Base-by-base conservation (phyloP, 2,888 invertebrate species). In the Drosophila borealis region DNA sequence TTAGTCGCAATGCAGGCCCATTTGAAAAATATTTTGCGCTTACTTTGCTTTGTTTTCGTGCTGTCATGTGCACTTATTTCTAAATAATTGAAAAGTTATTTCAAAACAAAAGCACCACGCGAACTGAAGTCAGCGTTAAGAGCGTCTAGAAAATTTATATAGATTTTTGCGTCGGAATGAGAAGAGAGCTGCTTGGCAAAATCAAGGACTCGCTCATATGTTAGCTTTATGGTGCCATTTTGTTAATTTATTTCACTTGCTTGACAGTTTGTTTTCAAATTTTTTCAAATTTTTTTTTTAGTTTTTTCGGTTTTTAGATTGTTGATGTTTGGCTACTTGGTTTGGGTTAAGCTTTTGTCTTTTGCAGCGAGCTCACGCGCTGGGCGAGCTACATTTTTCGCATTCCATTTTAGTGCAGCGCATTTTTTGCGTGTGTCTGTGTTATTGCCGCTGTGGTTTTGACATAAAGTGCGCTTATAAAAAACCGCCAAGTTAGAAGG, bases 381-480 rank as follows among this genome's bases (percentile, higher is more conserved):
- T 51, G 50, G 51, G 36, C 56, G 53, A 51, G 21, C 42, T 25
- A 63, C 48, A 49, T 81, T 78, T 78, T 70, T 39, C 63, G 36
- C 83, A 80, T 78, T 83, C 76, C 74, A 62, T 72, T 74, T 70
- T 59, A 59, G 75, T 70, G 61, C 50, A 68, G 33, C 37, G 51
- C 49, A 69, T 71, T 79, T 77, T 63, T 67, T 42, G 6, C 48
- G 50, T 68, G 48, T 51, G 60, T 45, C 48, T 64, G 42, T 64
- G 70, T 70, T 75, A 76, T 74, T 81, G 82, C 74, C 70, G 64
- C 69, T 85, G 85, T 85, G 85, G 85, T 85, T 87, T 85, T 85
- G 85, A 85, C 85, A 85, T 87, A 87, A 85, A 86, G 85, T 86
- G 85, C 74, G 79, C 88, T 85, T 88, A 85, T 85, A 82, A 85